Base-by-base conservation (phyloP, 1,140 invertebrate genomes). In the Temnothorax curvispinosus region DNA sequence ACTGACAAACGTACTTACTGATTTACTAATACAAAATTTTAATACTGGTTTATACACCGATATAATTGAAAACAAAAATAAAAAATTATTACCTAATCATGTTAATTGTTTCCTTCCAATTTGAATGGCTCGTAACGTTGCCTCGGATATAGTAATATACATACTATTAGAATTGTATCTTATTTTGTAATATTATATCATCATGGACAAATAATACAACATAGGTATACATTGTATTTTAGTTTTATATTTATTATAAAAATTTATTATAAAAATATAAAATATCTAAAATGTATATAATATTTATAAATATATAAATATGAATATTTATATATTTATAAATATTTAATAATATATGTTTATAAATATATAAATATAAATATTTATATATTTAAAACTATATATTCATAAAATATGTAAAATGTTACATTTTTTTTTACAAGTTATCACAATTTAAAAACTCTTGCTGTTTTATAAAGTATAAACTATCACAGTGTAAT, bases 31-130 rank as follows among this genome's bases (percentile, higher is more conserved):
- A 94, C 89, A 92, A 94, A 94, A 93, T 95, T 90, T 94, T 95
- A 94, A 93, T 94, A 95, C 94, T 94, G 94, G 94, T 95, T 95
- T 95, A 95, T 95, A 95, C 93, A 94, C 94, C 95, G 91, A 93
- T 93, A 95, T 95, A 95, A 93, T 92, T 94, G 90, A 94, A 89
- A 94, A 94, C 94, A 89, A 93, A 91, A 95, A 95, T 94, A 95
- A 95, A 94, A 94, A 94, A 27, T 93, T 90, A 92, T 89, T 93
- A 92, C 87, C 74, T 86, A 94, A 93, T 87, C 82, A 89, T 50
- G 50, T 85, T 21, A 21, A 21, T 21, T 52, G 52, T 54, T 76
- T 87, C 65, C 64, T 84, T 86, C 13, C 38, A 56, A 60, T 50
- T 84, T 60, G 44, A 47, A 38, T 72, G 41, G 4, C 41, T 69